A percentile compares a stretch with the other conserved stretches of the same genome.
phyloP scores from a whole-genome alignment of 2,888 invertebrate genomes.

The Anaspis maculata region DNA sequence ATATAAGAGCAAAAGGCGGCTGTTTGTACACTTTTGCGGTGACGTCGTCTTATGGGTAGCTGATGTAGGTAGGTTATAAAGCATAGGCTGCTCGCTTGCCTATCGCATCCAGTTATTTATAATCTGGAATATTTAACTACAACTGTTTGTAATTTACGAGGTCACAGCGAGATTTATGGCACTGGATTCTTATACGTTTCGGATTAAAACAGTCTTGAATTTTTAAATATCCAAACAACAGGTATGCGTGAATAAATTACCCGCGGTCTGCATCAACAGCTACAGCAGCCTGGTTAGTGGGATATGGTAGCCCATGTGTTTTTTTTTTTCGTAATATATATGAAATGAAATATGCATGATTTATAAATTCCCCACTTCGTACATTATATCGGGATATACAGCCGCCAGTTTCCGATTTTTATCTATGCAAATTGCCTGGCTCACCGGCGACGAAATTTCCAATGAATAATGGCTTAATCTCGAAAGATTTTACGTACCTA shows the following conservation, averaged over 20 bases:
- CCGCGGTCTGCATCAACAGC: too few relatives aligned
- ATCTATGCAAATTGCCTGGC: slow-evolving; percentile 21
- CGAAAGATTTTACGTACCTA: slow-evolving; percentile 4
- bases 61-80: too few relatives aligned
- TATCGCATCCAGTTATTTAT: slow-evolving; percentile 44
- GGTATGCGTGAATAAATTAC: slow-evolving; percentile 39
- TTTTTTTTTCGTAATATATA: too few relatives aligned
- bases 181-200: slow-evolving; percentile 43
- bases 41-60: too few relatives aligned
- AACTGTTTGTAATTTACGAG: slow-evolving; percentile 46
- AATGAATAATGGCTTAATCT: slow-evolving; percentile 11
- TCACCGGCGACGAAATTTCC: slow-evolving; percentile 5
- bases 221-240: slow-evolving; percentile 41
- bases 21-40: too few relatives aligned
- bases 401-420: slow-evolving; percentile 29
- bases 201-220: slow-evolving; percentile 42
- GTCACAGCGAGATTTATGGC: slow-evolving; percentile 44
- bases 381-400: slow-evolving; percentile 30
- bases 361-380: too few relatives aligned
- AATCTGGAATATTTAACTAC: slow-evolving; percentile 46
- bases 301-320: too few relatives aligned
- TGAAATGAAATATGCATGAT: too few relatives aligned
- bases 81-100: slow-evolving; percentile 25
- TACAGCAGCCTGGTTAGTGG: too few relatives aligned
- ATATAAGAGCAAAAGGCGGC: too few relatives aligned